Conservation (phyloP, 2,888 invertebrate species). For the Amphimallon solstitiale region DNA sequence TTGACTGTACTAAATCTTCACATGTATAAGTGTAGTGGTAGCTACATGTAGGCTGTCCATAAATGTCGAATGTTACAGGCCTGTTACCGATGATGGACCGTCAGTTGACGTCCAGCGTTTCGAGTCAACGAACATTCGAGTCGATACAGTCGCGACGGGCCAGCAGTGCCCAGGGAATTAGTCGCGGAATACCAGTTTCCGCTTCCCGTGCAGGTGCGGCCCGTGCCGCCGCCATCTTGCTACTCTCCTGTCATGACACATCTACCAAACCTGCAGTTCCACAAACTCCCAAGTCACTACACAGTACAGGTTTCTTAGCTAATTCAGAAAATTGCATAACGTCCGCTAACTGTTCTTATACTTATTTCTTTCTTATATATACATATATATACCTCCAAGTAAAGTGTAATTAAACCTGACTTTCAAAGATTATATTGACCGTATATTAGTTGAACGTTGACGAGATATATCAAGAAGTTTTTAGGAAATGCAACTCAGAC, state of each 20-base stretch:
- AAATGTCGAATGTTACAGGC: constrained; percentile 54
- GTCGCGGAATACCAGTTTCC: constrained; percentile 77
- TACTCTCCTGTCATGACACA: constrained; percentile 81
- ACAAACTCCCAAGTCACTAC: constrained; percentile 44
- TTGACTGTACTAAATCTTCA: neutral
- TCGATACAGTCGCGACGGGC: constrained; percentile 66
- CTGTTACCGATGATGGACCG: constrained; percentile 66
- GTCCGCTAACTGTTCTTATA: too few relatives aligned
- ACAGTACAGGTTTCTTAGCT: constrained; percentile 40
- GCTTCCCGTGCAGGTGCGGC: constrained; percentile 93
- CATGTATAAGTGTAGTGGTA: too few relatives aligned
- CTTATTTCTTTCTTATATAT: too few relatives aligned
- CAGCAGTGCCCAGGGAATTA: constrained; percentile 66
- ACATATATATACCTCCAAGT: too few relatives aligned
- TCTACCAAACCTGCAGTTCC: constrained; percentile 47
- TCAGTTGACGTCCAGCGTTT: constrained; percentile 60
- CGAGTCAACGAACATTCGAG: constrained; percentile 65
- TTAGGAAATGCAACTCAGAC: too few relatives aligned
- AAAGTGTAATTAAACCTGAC: too few relatives aligned
- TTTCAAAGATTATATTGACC: too few relatives aligned
- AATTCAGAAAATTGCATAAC: too few relatives aligned
- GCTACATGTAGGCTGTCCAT: constrained; percentile 1
- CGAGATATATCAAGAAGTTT: too few relatives aligned
- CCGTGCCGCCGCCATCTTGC: constrained; percentile 93
- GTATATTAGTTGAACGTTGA: too few relatives aligned